phyloP scores from a whole-genome alignment of 2,797 vertebrate species.

The Arrhamphus sclerolepis region DNA sequence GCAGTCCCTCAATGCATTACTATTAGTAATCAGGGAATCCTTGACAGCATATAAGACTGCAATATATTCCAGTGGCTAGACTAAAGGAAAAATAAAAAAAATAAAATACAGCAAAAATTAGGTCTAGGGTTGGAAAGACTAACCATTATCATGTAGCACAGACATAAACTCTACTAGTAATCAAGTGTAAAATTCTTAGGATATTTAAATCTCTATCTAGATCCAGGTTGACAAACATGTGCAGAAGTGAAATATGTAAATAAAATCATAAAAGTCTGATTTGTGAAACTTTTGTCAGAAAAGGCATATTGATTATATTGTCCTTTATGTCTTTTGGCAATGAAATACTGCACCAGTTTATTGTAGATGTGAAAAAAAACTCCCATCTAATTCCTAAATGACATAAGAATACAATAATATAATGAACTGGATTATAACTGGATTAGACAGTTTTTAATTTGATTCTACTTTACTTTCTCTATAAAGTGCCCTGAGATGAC shows the following conservation, averaged over 20 bases:
- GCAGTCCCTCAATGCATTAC: too few species aligned
- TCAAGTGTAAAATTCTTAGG: background rate
- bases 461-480: too few species aligned
- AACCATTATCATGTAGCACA: background rate
- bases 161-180: background rate
- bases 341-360: background rate
- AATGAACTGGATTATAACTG: too few species aligned
- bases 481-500: too few species aligned
- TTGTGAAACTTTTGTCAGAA: background rate
- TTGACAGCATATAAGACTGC: background rate
- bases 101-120: background rate
- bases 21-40: background rate
- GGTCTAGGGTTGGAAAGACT: background rate
- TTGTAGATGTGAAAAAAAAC: conserved; percentile 1
- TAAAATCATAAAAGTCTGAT: background rate
- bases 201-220: background rate
- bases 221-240: background rate
- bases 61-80: too few species aligned
- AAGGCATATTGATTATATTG: background rate
- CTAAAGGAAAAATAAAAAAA: background rate
- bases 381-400: background rate
- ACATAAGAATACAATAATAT: too few species aligned
- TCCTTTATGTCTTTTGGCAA: background rate
- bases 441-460: too few species aligned
- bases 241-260: conserved; percentile 2